Conservation (phyloP, 2,113 vertebrate genomes). For the Heterochromis multidens region DNA sequence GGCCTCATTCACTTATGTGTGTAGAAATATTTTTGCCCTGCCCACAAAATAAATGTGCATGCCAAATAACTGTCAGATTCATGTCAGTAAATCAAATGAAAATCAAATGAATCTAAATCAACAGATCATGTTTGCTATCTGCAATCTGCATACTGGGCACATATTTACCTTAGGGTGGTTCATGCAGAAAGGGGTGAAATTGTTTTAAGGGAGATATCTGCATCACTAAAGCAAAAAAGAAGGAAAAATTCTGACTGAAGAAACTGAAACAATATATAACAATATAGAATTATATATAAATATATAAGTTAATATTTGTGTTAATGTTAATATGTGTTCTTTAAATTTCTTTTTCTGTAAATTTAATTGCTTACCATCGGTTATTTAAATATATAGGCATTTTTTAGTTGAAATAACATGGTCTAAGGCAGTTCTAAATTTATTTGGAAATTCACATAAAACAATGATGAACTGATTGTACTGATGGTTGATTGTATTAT, state of each 20-base stretch:
- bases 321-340: background rate
- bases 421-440: too few species aligned
- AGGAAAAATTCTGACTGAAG: background rate
- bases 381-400: background rate
- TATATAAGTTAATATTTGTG: background rate
- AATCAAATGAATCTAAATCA: background rate
- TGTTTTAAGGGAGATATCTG: background rate
- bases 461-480: too few species aligned
- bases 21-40: background rate
- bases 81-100: background rate
- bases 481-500: too few species aligned
- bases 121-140: background rate
- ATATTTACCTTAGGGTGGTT: background rate
- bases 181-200: background rate
- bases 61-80: background rate
- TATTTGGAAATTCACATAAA: too few species aligned
- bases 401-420: background rate
- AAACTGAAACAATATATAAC: background rate
- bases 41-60: background rate
- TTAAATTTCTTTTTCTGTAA: background rate
- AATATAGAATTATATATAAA: background rate
- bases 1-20: background rate
- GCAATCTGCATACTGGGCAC: background rate
- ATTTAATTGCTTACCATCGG: background rate
- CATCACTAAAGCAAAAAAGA: background rate